These are phyloP conservation scores for Harpagoxenus sublaevis DNA, from an alignment of 2,888 invertebrate species.

Conservation along the genomic window DNA sequence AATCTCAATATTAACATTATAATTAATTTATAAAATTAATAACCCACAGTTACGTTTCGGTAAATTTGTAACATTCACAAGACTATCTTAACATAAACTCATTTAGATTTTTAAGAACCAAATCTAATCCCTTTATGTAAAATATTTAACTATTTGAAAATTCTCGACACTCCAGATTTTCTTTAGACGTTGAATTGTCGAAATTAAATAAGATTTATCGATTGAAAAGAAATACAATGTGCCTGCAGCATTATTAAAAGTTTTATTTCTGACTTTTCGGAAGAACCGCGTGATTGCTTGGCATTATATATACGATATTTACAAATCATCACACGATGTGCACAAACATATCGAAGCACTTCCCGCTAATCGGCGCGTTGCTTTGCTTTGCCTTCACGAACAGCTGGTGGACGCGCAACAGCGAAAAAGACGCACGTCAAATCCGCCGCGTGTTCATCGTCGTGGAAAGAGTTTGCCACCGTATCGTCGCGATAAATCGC, in stretches of 20 bases:
- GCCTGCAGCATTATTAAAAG: neutral
- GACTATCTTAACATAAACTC: neutral
- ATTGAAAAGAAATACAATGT: neutral
- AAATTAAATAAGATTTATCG: neutral
- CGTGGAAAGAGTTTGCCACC: neutral
- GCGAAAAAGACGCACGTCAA: constrained; percentile 4
- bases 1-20: neutral
- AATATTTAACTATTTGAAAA: neutral
- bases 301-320: neutral
- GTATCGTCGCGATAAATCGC: constrained; percentile 18
- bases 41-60: neutral
- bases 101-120: neutral
- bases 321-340: neutral
- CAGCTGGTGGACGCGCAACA: constrained; percentile 22
- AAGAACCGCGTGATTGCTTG: neutral
- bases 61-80: neutral
- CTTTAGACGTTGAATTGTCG: neutral
- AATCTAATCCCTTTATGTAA: neutral
- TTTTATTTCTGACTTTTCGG: neutral
- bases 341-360: constrained; percentile 8
- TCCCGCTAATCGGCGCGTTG: neutral
- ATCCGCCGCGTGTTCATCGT: constrained; percentile 13
- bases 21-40: neutral
- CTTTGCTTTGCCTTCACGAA: neutral
- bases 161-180: neutral